phyloP scores from a whole-genome alignment of 2,113 vertebrate species.

The Pogonocichla stellata region DNA sequence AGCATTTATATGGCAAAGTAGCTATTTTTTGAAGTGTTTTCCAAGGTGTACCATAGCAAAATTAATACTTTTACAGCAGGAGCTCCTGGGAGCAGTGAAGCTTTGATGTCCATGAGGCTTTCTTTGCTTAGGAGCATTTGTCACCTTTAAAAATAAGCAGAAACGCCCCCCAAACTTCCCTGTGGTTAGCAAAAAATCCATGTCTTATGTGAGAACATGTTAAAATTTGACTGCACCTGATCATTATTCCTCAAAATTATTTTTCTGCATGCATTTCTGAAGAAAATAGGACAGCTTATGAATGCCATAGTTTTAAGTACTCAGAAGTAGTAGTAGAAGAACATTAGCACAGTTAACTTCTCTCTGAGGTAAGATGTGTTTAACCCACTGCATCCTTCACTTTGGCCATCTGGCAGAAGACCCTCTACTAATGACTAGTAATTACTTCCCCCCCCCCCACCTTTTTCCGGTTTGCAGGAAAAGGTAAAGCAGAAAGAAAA shows the following conservation, averaged over 20 bases:
- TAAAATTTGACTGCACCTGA: background rate
- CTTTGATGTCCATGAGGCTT: background rate
- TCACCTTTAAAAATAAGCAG: background rate
- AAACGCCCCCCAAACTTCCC: accelerated
- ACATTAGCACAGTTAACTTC: background rate
- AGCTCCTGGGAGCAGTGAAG: background rate
- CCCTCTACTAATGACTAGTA: background rate
- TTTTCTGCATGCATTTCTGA: background rate
- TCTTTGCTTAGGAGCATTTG: background rate
- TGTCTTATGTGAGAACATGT: accelerated
- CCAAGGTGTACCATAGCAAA: accelerated
- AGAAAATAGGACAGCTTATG: background rate
- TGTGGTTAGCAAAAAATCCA: background rate
- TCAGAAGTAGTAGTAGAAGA: background rate
- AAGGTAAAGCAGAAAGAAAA: background rate
- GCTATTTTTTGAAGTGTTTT: background rate
- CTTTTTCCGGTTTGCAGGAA: background rate
- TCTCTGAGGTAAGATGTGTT: background rate
- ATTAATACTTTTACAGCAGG: background rate
- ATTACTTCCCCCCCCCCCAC: accelerated
- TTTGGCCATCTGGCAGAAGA: background rate
- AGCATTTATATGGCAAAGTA: background rate
- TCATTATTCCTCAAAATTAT: background rate
- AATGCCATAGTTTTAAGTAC: background rate
- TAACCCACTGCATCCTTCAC: background rate